These are phyloP conservation scores for Quadroppia sp. DNA, from an alignment of 2,888 invertebrate species.

Conservation along the genomic window DNA sequence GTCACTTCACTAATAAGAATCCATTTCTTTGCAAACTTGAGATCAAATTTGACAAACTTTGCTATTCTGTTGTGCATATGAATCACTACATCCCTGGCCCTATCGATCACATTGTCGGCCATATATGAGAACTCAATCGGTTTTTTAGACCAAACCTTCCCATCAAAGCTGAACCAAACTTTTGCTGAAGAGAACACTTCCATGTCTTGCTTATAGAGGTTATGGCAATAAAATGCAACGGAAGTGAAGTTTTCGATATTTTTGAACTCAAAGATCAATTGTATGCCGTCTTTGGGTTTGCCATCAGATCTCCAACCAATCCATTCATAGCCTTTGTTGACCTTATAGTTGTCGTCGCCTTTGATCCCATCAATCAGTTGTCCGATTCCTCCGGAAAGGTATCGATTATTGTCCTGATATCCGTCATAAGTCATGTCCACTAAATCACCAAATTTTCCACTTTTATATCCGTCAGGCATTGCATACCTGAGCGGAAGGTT, in stretches of 20 bases:
- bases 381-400: slow-evolving; percentile 72
- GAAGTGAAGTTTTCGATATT: slow-evolving; percentile 77
- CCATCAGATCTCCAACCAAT: slow-evolving; percentile 69
- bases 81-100: slow-evolving; percentile 73
- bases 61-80: slow-evolving; percentile 76
- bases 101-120: slow-evolving; percentile 73
- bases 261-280: slow-evolving; percentile 80
- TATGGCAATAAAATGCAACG: slow-evolving; percentile 75
- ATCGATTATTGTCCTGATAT: slow-evolving; percentile 66
- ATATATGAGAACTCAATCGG: slow-evolving; percentile 65
- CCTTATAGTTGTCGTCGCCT: slow-evolving; percentile 69
- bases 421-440: slow-evolving; percentile 82
- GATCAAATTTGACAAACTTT: slow-evolving; percentile 69
- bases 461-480: slow-evolving; percentile 80
- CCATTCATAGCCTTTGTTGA: slow-evolving; percentile 70
- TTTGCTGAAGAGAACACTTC: slow-evolving; percentile 76
- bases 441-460: slow-evolving; percentile 73
- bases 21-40: slow-evolving; percentile 77
- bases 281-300: slow-evolving; percentile 65
- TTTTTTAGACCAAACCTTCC: slow-evolving; percentile 69
- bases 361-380: slow-evolving; percentile 76
- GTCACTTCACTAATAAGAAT: slow-evolving; percentile 83
- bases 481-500: slow-evolving; percentile 76
- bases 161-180: slow-evolving; percentile 75
- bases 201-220: slow-evolving; percentile 71